Conservation (phyloP, 1,140 invertebrate genomes). For the Polyergus mexicanus region DNA sequence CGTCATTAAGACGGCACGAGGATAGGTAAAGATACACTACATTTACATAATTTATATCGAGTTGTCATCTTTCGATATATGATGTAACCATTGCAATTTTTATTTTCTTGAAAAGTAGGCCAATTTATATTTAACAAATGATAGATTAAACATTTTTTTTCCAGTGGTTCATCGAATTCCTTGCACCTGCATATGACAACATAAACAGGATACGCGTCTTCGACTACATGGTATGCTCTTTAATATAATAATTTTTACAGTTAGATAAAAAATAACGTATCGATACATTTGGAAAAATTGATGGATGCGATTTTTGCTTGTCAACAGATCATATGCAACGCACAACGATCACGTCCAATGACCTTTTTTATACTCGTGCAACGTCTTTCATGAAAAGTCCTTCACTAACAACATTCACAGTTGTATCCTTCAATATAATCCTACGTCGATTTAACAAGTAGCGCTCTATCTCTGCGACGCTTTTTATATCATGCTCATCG, state of each 20-base stretch:
- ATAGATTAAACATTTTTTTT: slow-evolving; percentile 19
- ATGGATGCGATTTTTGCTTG: background rate
- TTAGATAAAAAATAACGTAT: background rate
- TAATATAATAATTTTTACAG: background rate
- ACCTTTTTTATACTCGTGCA: slow-evolving; percentile 31
- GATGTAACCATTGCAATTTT: background rate
- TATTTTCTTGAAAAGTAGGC: background rate
- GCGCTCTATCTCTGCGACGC: background rate
- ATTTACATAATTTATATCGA: background rate
- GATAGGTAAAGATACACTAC: slow-evolving; percentile 2
- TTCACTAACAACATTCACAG: slow-evolving; percentile 7
- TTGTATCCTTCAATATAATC: slow-evolving; percentile 42
- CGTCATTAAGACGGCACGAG: slow-evolving; percentile 73
- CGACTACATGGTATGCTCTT: slow-evolving; percentile 40
- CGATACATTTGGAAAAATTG: background rate
- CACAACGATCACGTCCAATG: slow-evolving; percentile 61
- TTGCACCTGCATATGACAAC: slow-evolving; percentile 33
- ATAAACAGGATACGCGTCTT: slow-evolving; percentile 45
- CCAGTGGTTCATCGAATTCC: slow-evolving; percentile 46
- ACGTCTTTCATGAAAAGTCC: slow-evolving; percentile 26
- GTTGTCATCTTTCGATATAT: background rate
- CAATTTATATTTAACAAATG: background rate
- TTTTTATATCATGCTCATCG: slow-evolving; percentile 18
- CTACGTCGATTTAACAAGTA: slow-evolving; percentile 16
- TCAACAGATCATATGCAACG: slow-evolving; percentile 53